Conservation (phyloP, 2,888 invertebrate species). For the Tenthredo livida region DNA sequence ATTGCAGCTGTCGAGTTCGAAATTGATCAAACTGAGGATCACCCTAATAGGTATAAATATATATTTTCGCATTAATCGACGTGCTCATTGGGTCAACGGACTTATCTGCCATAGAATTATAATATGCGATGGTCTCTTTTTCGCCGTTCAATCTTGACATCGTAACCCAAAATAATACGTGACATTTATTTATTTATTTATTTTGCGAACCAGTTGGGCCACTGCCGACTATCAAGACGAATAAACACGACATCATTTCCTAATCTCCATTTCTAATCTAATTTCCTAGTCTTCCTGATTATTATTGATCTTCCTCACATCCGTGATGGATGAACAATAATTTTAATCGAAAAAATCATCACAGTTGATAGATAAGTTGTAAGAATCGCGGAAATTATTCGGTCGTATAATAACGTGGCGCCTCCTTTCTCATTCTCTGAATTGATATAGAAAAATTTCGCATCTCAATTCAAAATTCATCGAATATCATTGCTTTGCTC, state of each 20-base stretch:
- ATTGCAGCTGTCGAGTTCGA: too few species aligned
- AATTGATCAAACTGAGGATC: too few species aligned
- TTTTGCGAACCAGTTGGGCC: constrained; percentile 23
- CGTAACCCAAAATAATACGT: constrained; percentile 17
- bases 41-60: background rate
- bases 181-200: constrained; percentile 1
- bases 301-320: background rate
- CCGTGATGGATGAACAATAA: background rate
- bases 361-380: too few species aligned
- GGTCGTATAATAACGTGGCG: too few species aligned
- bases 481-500: too few species aligned
- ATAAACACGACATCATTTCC: background rate
- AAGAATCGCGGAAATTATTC: too few species aligned
- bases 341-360: background rate
- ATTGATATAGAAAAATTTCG: too few species aligned
- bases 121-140: background rate
- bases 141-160: constrained; percentile 40
- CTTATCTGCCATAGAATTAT: background rate
- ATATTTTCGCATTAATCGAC: background rate
- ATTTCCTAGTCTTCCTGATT: background rate
- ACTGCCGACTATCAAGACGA: background rate
- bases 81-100: background rate
- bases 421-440: too few species aligned
- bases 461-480: too few species aligned
- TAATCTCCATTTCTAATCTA: constrained; percentile 9